Conservation (phyloP, 1,140 invertebrate genomes). For the Marisa cornuarietis region DNA sequence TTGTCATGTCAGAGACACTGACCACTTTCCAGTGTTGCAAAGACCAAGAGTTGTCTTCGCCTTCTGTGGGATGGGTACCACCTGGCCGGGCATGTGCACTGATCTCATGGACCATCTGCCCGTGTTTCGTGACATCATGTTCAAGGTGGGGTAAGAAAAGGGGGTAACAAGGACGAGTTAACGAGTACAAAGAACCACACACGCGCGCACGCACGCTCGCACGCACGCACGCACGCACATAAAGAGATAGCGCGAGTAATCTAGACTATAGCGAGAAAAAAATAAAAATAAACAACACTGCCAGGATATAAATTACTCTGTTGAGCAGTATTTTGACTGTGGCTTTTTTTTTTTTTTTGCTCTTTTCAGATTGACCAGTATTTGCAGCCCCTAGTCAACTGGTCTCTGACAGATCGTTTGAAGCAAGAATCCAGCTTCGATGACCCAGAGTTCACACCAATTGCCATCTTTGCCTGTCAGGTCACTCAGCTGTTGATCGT, state of each 20-base stretch:
- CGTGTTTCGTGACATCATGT: conserved; percentile 79
- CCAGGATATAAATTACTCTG: no score
- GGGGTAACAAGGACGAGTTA: conserved; percentile 23
- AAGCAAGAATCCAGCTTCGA: background rate
- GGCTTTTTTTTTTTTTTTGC: no score
- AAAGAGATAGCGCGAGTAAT: no score
- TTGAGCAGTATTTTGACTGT: no score
- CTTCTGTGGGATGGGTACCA: conserved; percentile 51
- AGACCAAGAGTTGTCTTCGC: conserved; percentile 35
- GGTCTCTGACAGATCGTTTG: no score
- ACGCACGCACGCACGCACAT: no score
- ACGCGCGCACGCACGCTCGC: no score
- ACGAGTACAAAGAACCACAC: background rate
- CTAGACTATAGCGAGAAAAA: no score
- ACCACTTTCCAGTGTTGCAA: background rate
- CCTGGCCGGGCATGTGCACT: conserved; percentile 45
- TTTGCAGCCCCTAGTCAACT: background rate
- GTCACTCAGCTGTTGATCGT: conserved; percentile 31
- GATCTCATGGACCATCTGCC: conserved; percentile 74
- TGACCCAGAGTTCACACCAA: conserved; percentile 24
- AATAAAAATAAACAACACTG: no score
- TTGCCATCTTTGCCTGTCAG: conserved; percentile 37
- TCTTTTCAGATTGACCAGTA: conserved; percentile 53
- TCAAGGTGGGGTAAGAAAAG: no score
- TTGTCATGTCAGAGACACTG: no score